phyloP scores from a whole-genome alignment of 2,797 vertebrate genomes.

The Liparis tanakae region DNA sequence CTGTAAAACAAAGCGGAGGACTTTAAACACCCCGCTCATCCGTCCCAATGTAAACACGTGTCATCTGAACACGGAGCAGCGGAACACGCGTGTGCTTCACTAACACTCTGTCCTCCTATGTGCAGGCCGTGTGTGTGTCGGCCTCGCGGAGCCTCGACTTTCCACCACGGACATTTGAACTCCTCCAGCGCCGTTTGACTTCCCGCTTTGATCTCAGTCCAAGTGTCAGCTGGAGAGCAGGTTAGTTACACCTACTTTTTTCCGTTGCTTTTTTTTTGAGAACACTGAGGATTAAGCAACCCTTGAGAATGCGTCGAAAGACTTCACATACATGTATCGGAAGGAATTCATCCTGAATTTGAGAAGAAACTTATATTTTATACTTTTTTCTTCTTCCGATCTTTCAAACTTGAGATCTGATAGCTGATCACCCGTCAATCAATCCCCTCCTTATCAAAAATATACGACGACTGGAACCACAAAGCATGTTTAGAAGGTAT shows the following conservation, averaged over 20 bases:
- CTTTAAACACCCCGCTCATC: neutral
- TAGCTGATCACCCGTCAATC: neutral
- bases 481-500: constrained; percentile 11
- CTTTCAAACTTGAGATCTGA: neutral
- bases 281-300: constrained; percentile 59
- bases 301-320: constrained; percentile 31
- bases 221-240: constrained; percentile 72
- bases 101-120: neutral
- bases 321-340: constrained; percentile 22
- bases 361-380: neutral
- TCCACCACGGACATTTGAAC: constrained; percentile 73
- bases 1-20: constrained; percentile 51
- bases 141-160: constrained; percentile 51
- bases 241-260: constrained; percentile 62
- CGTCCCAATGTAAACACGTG: constrained; percentile 50
- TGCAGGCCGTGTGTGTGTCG: constrained; percentile 24
- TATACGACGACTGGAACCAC: constrained; percentile 22
- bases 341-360: constrained; percentile 6
- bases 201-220: constrained; percentile 70
- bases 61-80: constrained; percentile 16
- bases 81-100: constrained; percentile 17
- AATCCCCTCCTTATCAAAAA: constrained; percentile 20
- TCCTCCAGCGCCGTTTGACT: constrained; percentile 49
- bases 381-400: neutral
- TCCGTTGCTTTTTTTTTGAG: constrained; percentile 17